These are phyloP conservation scores for Sebastolobus altivelis DNA, from an alignment of 2,797 vertebrate genomes.

Conservation along the genomic window DNA sequence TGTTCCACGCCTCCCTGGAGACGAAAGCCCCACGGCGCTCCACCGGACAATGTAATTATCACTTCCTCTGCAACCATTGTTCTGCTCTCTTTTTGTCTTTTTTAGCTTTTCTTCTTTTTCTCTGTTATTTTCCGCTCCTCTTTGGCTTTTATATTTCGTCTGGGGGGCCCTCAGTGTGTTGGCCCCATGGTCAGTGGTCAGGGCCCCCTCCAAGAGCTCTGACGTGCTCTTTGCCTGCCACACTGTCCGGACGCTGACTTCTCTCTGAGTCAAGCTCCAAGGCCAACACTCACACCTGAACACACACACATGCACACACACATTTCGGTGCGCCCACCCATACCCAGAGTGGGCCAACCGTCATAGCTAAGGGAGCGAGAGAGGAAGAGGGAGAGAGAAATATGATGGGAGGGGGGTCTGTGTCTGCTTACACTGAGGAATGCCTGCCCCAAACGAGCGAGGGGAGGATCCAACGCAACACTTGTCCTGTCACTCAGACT, in stretches of 20 bases:
- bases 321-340: slow-evolving; percentile 55
- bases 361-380: slow-evolving; percentile 58
- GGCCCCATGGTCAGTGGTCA: slow-evolving; percentile 79
- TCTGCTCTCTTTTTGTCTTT: slow-evolving; percentile 40
- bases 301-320: slow-evolving; percentile 53
- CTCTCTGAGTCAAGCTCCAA: slow-evolving; percentile 63
- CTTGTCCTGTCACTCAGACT: slow-evolving; percentile 88
- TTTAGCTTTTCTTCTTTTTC: slow-evolving; percentile 49
- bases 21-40: slow-evolving; percentile 98
- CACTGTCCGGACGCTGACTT: slow-evolving; percentile 69
- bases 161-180: slow-evolving; percentile 74
- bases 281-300: slow-evolving; percentile 72
- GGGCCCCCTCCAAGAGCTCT: slow-evolving; percentile 77
- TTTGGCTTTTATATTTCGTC: slow-evolving; percentile 47
- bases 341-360: slow-evolving; percentile 59
- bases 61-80: slow-evolving; percentile 95
- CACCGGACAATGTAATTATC: slow-evolving; percentile 93
- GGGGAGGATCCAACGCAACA: slow-evolving; percentile 81
- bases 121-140: slow-evolving; percentile 43
- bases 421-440: slow-evolving; percentile 85
- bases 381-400: slow-evolving; percentile 58
- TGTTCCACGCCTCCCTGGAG: slow-evolving; percentile 96
- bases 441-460: slow-evolving; percentile 75
- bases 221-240: slow-evolving; percentile 69
- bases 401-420: slow-evolving; percentile 68